Percentiles rank a stretch among this genome's conserved stretches.
Conservation (phyloP, 1,140 invertebrate genomes). For the Lucilia sericata region DNA sequence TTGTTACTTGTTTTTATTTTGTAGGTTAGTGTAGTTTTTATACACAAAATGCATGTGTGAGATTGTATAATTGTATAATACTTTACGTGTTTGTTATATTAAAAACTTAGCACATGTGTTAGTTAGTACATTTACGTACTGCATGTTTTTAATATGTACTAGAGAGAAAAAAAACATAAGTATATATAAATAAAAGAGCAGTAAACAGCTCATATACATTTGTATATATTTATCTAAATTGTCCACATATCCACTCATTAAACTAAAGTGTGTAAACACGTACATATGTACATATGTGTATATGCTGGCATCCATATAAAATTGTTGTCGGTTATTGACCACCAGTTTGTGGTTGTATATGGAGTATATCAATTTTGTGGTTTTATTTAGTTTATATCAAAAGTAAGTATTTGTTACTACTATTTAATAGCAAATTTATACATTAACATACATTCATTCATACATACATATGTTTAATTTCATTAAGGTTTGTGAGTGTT, state of each 20-base stretch:
- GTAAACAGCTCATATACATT: no score
- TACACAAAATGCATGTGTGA: no score
- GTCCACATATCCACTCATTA: background rate
- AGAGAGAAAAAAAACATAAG: no score
- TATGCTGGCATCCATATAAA: background rate
- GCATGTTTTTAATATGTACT: no score
- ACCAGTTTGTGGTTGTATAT: background rate
- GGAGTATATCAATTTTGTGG: constrained; percentile 3
- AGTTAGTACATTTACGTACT: no score
- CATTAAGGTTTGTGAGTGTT: background rate
- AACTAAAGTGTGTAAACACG: no score
- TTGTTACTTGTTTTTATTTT: background rate
- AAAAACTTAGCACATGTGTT: background rate
- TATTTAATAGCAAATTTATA: no score
- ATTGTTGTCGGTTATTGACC: constrained; percentile 1
- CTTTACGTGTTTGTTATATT: background rate
- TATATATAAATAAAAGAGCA: no score
- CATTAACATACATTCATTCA: no score
- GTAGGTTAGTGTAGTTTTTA: background rate
- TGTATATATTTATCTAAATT: no score
- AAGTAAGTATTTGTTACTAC: background rate
- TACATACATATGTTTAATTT: background rate
- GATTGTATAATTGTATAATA: background rate
- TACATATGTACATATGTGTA: no score
- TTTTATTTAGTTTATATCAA: background rate